Base-by-base conservation (phyloP, 2,797 vertebrate genomes). In the Malurus leucopterus region DNA sequence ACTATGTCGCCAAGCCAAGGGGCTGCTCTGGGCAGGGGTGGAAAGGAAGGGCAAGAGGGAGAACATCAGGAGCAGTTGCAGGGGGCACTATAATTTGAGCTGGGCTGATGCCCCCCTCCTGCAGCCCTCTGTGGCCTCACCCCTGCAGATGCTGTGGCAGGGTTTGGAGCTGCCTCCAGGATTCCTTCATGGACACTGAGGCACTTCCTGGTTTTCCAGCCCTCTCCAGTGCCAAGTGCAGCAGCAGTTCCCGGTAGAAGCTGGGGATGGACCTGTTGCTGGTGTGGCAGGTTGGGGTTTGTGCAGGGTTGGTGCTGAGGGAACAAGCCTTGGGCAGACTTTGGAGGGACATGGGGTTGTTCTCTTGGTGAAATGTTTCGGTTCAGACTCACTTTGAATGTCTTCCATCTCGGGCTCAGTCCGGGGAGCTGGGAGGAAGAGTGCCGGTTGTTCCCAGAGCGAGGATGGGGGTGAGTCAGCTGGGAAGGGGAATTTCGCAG, bases 11-110 rank as follows among this genome's bases (percentile, higher is more conserved):
- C 50, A 4, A 2, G 38, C 61, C 43, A 4, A 24, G 50, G 76
- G n/a, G 65, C 65, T 54, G 84, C 81, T 72, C 55, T 1, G 4
- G 68, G 88, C 53, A 64, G 49, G 63, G 2, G 13, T 8, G 22
- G 7, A 15, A 23, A 22, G 49, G 13, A 5, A 63, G 65, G 18
- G 70, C 12, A 2, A n/a, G 55, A 34, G 27, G 43, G n/a, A 24
- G 61, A 32, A 47, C 21, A 46, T 8, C 0, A 0, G 9, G n/a
- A n/a, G 8, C 7, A 1, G 8, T 49, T 40, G 36, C 32, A 10
- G 9, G 70, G 44, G 26, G 4, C 11, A 38, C 44, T 57, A 30
- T 9, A 18, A 17, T 32, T 54, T 16, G 43, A 53, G 18, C 64
- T 24, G 68, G 74, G 88, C 93, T 57, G 81, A 17, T 15, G 85